A percentile compares a stretch with the other conserved stretches of the same genome.
These are phyloP conservation scores for Lasiurus borealis DNA, from an alignment of 2,113 vertebrate genomes.

Conservation along the genomic window DNA sequence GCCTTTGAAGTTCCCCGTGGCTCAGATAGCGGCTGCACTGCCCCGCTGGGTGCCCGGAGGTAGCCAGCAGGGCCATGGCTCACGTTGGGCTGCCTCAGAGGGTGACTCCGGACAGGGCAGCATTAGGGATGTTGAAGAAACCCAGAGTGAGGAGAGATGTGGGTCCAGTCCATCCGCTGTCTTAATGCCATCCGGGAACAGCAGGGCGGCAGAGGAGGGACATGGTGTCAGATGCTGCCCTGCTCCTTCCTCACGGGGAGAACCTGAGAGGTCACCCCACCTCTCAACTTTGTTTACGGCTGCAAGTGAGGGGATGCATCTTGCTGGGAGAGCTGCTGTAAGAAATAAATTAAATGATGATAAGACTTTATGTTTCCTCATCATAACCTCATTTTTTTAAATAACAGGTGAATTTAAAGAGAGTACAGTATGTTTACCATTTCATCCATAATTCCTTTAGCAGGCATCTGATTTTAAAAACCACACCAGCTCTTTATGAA, in stretches of 20 bases:
- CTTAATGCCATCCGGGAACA: neutral
- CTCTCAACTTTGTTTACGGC: neutral
- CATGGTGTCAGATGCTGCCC: rapidly evolving
- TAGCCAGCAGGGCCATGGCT: neutral
- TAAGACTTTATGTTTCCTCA: neutral
- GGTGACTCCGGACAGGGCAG: neutral
- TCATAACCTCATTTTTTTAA: neutral
- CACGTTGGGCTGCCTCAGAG: neutral
- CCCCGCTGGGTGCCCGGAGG: neutral
- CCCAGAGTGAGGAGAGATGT: neutral
- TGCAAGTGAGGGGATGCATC: neutral
- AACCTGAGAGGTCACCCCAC: neutral
- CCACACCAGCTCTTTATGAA: neutral
- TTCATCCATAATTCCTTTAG: neutral
- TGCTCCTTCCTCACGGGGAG: neutral
- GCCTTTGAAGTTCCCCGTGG: conserved; percentile 20
- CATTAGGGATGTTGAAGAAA: neutral
- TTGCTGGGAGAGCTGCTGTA: neutral
- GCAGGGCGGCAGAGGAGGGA: neutral
- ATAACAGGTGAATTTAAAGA: neutral
- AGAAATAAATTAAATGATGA: neutral
- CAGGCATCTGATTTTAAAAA: neutral
- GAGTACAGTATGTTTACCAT: neutral
- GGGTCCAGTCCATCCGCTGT: neutral
- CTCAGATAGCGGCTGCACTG: neutral